A percentile compares a stretch with the other conserved stretches of the same genome.
Conservation (phyloP, 2,113 vertebrate species). For the Stegastes partitus region DNA sequence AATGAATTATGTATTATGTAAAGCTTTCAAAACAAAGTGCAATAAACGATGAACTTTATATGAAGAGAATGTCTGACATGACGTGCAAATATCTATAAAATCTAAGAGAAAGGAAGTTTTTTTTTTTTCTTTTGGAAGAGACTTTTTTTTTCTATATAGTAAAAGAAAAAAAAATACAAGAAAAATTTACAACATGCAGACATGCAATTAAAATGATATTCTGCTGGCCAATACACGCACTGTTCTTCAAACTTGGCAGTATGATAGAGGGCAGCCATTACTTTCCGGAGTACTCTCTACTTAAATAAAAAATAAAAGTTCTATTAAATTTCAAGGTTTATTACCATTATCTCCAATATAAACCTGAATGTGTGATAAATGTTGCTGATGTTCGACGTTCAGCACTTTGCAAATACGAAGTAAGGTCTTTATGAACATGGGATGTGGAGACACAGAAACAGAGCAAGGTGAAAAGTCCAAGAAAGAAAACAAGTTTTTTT, state of each 20-base stretch:
- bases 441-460: background rate
- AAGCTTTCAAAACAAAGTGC: conserved; percentile 50
- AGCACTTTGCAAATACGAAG: conserved; percentile 10
- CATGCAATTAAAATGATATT: conserved; percentile 48
- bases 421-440: background rate
- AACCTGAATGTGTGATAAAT: conserved; percentile 20
- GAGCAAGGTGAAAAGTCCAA: conserved; percentile 12
- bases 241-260: conserved; percentile 21
- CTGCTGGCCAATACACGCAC: conserved; percentile 18
- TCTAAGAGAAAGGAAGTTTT: conserved; percentile 26
- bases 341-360: conserved; percentile 27
- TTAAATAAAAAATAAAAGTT: conserved; percentile 4
- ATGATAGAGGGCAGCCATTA: conserved; percentile 26
- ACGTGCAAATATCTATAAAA: conserved; percentile 51
- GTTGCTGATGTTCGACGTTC: background rate
- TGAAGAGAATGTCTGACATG: conserved; percentile 28
- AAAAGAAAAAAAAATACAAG: conserved; percentile 4
- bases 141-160: background rate
- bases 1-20: conserved; percentile 62
- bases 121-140: conserved; percentile 17
- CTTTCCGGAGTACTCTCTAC: conserved; percentile 16
- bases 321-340: conserved; percentile 15
- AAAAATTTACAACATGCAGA: conserved; percentile 18
- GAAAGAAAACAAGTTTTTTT: background rate
- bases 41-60: conserved; percentile 44